Base-by-base conservation (phyloP, 2,888 invertebrate genomes). In the Sphaeridia pumilis region DNA sequence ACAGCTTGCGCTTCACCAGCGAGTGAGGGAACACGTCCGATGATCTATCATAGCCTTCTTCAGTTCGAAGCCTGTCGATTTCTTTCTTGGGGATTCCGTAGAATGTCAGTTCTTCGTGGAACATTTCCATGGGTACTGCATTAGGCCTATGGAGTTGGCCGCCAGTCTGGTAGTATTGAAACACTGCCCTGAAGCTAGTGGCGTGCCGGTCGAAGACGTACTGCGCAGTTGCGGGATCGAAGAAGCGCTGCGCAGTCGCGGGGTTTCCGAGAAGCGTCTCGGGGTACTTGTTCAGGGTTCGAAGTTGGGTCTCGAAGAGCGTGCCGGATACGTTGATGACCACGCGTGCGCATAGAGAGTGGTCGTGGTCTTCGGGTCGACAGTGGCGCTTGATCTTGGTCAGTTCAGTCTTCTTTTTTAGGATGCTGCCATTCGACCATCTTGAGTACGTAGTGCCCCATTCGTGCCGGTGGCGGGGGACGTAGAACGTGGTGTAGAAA, bases 391-490 rank as follows among this genome's bases (percentile, higher is more conserved):
- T 10, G 2, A 7, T 2, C n/a, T 34, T 44, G 12, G 4, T 4
- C 14, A 20, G 14, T 5, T 4, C 27, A 12, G 2, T 12, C 4
- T 10, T 4, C 46, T 42, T 49, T 12, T 38, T 7, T 12, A 31
- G 7, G 4, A 31, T 24, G 2, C 24, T 35, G 2, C 34, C 25
- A 2, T 48, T 28, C 5, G 38, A 45, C 63, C 63, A 63, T 1
- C 10, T 24, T n/a, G 41, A 49, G 46, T 63, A 63, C 20, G 49
- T 52, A n/a, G n/a, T n/a, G 14, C 60, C 59, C 63, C 63, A 63
- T 48, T 63, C 54, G 1, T 17, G 28, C 3, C 54, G 45, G 31
- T 46, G 52, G 2, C 4, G 14, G 3, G 55, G 55, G 17, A 55
- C 31, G 31, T 31, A 31, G 14, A 31, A 31, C 31, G 14, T 14